Evolutionary conservation across 2,113 vertebrate species (phyloP).

Genomic region (Felis catus): DNA sequence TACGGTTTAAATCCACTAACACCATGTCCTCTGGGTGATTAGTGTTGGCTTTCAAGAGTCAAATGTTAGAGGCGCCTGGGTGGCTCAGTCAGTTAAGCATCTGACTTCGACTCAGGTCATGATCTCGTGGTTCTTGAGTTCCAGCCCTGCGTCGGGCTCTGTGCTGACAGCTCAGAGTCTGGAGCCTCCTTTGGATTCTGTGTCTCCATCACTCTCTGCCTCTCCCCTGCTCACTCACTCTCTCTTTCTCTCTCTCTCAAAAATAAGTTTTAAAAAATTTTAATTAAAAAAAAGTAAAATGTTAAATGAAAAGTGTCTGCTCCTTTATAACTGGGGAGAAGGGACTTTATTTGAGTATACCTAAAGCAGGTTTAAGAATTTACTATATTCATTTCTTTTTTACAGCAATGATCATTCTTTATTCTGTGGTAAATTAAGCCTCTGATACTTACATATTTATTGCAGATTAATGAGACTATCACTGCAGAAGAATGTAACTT

Average conservation of each 20-base stretch:
- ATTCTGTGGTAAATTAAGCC: constrained; percentile 14
- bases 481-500: not conserved
- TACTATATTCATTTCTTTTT: not conserved
- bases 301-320: not conserved
- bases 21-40: not conserved
- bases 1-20: not conserved
- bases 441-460: not conserved
- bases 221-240: too few relatives aligned
- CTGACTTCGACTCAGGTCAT: too few relatives aligned
- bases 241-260: too few relatives aligned
- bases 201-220: too few relatives aligned
- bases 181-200: too few relatives aligned
- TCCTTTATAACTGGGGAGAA: not conserved
- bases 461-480: not conserved
- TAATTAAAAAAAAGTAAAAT: not conserved
- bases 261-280: too few relatives aligned
- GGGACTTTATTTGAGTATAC: not conserved
- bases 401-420: not conserved
- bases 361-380: not conserved
- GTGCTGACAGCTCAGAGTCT: too few relatives aligned
- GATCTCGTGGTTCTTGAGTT: too few relatives aligned
- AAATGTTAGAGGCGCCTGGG: not conserved
- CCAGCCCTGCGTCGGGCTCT: too few relatives aligned
- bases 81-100: too few relatives aligned
- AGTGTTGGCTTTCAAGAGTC: not conserved